Evolutionary conservation across 1,140 invertebrate species (phyloP).

Genomic region (Temnothorax curvispinosus): DNA sequence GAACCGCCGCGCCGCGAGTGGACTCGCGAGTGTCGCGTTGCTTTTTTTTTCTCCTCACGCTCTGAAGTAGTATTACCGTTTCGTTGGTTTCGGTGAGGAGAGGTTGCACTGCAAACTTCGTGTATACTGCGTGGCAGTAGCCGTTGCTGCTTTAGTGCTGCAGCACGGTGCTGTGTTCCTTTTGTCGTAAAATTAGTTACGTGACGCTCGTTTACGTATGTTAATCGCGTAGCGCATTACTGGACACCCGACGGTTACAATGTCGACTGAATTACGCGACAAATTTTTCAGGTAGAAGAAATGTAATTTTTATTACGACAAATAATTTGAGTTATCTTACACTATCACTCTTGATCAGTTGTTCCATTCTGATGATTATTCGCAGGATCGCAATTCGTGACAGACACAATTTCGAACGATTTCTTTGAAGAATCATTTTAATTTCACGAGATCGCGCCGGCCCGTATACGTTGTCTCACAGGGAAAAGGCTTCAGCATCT

Average conservation of each 20-base stretch:
- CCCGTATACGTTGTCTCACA: neutral
- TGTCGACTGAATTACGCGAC: neutral
- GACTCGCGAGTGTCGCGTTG: constrained; percentile 18
- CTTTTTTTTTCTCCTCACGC: constrained; percentile 12
- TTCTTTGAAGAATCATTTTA: constrained; percentile 46
- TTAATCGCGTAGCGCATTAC: constrained; percentile 53
- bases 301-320: neutral
- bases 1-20: neutral
- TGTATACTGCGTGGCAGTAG: neutral
- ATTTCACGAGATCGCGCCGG: constrained; percentile 18
- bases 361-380: neutral
- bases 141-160: constrained; percentile 9
- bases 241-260: constrained; percentile 3
- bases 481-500: neutral
- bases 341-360: neutral
- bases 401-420: neutral
- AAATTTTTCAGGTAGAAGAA: constrained; percentile 1
- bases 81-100: constrained; percentile 31
- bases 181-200: constrained; percentile 61
- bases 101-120: constrained; percentile 28
- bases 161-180: constrained; percentile 26
- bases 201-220: constrained; percentile 45
- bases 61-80: constrained; percentile 50
- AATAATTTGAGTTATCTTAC: neutral
- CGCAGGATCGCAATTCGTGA: neutral